Percentiles rank a stretch among this genome's conserved stretches.
Evolutionary conservation across 2,888 invertebrate genomes (phyloP).

Genomic region (Eupsilia transversa): DNA sequence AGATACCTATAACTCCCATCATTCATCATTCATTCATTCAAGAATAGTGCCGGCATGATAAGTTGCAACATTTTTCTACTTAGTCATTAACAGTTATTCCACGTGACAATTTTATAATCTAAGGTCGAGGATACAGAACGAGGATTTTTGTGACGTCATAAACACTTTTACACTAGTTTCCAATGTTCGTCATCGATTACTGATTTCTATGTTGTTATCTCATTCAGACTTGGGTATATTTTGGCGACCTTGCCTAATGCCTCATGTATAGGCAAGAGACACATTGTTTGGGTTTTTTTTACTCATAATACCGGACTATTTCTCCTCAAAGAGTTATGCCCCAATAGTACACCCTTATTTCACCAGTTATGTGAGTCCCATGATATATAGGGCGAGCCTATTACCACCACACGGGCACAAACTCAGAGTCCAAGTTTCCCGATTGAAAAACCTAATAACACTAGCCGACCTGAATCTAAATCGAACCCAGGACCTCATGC

Average conservation of each 20-base stretch:
- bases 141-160: conserved; percentile 32
- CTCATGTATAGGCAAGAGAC: not conserved
- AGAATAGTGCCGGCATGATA: conserved; percentile 2
- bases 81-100: conserved; percentile 24
- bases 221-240: conserved; percentile 8
- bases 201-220: conserved; percentile 32
- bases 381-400: too few relatives aligned
- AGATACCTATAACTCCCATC: too few relatives aligned
- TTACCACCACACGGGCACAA: too few relatives aligned
- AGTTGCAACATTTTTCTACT: conserved; percentile 13
- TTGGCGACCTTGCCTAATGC: conserved; percentile 9
- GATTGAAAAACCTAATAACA: not conserved
- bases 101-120: conserved; percentile 5
- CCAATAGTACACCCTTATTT: not conserved
- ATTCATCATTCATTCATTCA: conserved; percentile 7
- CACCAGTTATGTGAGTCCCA: not conserved
- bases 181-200: conserved; percentile 46
- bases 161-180: not conserved
- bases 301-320: not conserved
- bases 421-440: too few relatives aligned
- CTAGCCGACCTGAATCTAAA: not conserved
- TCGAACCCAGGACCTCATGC: not conserved
- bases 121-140: conserved; percentile 32
- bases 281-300: not conserved
- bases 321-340: not conserved